Evolutionary conservation across 2,797 vertebrate species (phyloP), one percentile per base, ranked within the genome.

Genomic region (Falco berigora): DNA sequence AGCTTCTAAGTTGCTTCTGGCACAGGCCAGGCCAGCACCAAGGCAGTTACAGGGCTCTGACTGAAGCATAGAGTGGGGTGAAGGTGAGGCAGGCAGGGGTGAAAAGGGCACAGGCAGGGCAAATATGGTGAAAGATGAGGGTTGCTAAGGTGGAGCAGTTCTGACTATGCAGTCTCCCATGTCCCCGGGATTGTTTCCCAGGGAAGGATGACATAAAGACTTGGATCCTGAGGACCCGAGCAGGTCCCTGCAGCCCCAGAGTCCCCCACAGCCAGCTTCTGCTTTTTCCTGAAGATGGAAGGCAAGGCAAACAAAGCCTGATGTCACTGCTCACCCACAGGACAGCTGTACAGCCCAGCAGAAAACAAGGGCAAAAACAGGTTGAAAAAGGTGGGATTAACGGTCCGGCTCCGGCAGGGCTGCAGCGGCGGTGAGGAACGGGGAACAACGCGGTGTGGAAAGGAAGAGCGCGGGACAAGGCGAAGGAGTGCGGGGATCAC

Each of bases 271-370:
- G 24, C 9, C 9, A 13, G 47, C 3, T 8, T 38, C 34, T 42
- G 12, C 13, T 10, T 12, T 38, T 63, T 53, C 2, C 20, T 23
- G 8, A 12, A 34, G 6, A 4, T 40, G 32, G 8, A 50, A 62
- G 27, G 21, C 36, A 34, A 24, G 61, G 27, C 1, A 0, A 21
- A 30, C 32, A 40, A 2, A 34, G 9, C 14, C 23, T 1, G 0
- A 14, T 47, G 27, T 9, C 42, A 14, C 8, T 2, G 3, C 5
- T 28, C 3, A 0, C 6, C 10, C 14, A 30, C 30, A 73, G 25
- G 8, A 73, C 6, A 63, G 28, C 2, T 0, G 1, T 15, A 23
- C 14, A 69, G 10, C 2, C 28, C 10, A 47, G 38, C 14, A 25
- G 17, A 19, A 49, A 69, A 42, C 17, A 20, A 3, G 2, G 3